A percentile compares a stretch with the other conserved stretches of the same genome.
Conservation (phyloP, 2,888 invertebrate species). For the Tetragonisca angustula region DNA sequence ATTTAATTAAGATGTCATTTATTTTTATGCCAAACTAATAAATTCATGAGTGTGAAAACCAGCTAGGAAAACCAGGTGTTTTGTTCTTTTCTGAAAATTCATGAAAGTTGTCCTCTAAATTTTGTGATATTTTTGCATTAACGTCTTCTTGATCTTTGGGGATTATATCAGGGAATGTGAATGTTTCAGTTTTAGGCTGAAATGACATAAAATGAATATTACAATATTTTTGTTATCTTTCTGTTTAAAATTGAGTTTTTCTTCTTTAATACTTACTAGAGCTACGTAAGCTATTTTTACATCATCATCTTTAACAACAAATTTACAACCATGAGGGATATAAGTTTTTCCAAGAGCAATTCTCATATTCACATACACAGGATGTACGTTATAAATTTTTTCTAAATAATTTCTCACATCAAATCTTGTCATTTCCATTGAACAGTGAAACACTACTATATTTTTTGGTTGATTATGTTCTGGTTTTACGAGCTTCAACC, state of each 20-base stretch:
- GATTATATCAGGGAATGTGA: constrained; percentile 91
- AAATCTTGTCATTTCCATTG: constrained; percentile 95
- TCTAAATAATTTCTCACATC: constrained; percentile 97
- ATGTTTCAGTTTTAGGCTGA: constrained; percentile 89
- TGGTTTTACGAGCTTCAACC: constrained; percentile 95
- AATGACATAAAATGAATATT: constrained; percentile 75
- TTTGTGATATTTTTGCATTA: constrained; percentile 84
- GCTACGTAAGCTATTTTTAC: constrained; percentile 91
- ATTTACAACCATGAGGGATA: constrained; percentile 86
- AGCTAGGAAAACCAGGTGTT: constrained; percentile 36
- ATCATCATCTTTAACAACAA: constrained; percentile 93
- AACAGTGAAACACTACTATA: constrained; percentile 94
- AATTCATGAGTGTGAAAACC: constrained; percentile 20
- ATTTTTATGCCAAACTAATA: not conserved
- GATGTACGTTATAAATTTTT: constrained; percentile 96
- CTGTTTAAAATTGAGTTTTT: not conserved
- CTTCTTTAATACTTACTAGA: constrained; percentile 86
- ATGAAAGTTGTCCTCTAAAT: not conserved
- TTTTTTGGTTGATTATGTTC: constrained; percentile 89
- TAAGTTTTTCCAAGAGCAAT: constrained; percentile 89
- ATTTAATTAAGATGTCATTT: constrained; percentile 8
- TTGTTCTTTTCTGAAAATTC: not conserved
- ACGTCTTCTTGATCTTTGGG: constrained; percentile 82
- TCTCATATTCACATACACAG: constrained; percentile 90
- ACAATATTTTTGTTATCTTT: not conserved